phyloP scores from a whole-genome alignment of 2,113 vertebrate species.

The Barbus barbus region DNA sequence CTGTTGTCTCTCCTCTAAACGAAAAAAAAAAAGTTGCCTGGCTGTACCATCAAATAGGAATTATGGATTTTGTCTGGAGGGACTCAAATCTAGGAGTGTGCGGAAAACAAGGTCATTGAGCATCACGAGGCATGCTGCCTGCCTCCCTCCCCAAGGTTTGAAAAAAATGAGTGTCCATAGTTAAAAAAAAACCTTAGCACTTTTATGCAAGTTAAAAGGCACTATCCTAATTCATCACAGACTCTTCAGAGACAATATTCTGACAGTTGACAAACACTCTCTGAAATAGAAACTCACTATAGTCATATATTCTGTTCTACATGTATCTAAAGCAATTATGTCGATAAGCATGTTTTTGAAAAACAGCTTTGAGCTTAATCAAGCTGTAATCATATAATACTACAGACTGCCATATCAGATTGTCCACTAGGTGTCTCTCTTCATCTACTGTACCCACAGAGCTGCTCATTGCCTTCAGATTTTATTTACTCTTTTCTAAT shows the following conservation, averaged over 20 bases:
- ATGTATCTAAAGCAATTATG: neutral
- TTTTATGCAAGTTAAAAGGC: neutral
- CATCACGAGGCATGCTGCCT: slow-evolving; percentile 14
- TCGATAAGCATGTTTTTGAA: neutral
- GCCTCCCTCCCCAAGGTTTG: neutral
- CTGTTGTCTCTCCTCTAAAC: slow-evolving; percentile 68
- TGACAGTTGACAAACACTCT: neutral
- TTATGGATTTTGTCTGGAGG: slow-evolving; percentile 78
- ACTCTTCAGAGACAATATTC: neutral
- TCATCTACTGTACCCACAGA: slow-evolving; percentile 52
- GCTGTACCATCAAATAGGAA: slow-evolving; percentile 74
- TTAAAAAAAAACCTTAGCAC: neutral
- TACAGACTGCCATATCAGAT: neutral
- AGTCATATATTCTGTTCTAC: neutral
- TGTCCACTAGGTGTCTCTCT: slow-evolving; percentile 72
- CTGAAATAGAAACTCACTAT: neutral
- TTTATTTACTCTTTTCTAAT: slow-evolving; percentile 49
- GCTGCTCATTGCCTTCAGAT: neutral
- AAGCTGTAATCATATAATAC: neutral
- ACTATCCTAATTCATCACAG: neutral
- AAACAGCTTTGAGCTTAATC: neutral
- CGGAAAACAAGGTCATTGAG: slow-evolving; percentile 69
- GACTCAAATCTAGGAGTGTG: slow-evolving; percentile 58
- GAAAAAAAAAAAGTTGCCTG: slow-evolving; percentile 48
- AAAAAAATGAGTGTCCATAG: slow-evolving; percentile 7